Conservation (phyloP, 1,140 invertebrate species). For the Asbolus verrucosus region DNA sequence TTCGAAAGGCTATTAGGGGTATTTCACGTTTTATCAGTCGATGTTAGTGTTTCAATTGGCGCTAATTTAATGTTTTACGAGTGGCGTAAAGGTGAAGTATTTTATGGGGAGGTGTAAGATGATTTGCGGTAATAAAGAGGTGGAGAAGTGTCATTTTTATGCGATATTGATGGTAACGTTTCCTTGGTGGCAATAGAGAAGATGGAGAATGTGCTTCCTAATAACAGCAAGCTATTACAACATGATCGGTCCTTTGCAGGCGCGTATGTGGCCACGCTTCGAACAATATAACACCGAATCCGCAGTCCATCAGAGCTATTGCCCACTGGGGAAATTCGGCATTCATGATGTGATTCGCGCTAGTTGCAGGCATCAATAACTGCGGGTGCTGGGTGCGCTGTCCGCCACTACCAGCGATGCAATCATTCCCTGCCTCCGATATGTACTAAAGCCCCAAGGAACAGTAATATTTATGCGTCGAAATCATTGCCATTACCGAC, state of each 20-base stretch:
- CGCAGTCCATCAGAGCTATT: constrained; percentile 61
- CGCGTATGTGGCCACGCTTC: constrained; percentile 39
- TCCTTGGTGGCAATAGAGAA: constrained; percentile 40
- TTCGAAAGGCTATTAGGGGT: too few species aligned
- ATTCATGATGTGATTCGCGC: constrained; percentile 62
- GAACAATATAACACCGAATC: constrained; percentile 54
- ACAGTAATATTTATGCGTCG: constrained; percentile 48
- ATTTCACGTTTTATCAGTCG: too few species aligned
- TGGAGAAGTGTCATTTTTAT: constrained; percentile 40
- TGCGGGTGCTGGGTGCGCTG: constrained; percentile 48
- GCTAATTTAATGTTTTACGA: too few species aligned
- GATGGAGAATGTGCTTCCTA: constrained; percentile 41
- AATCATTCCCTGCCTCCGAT: constrained; percentile 54
- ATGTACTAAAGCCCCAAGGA: constrained; percentile 56
- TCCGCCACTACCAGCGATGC: constrained; percentile 47
- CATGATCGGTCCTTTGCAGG: constrained; percentile 40
- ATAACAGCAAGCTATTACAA: constrained; percentile 42
- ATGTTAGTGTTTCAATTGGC: too few species aligned
- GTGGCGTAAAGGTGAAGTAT: constrained; percentile 9
- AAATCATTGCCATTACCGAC: constrained; percentile 31
- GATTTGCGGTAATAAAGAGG: constrained; percentile 32
- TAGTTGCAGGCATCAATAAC: constrained; percentile 61
- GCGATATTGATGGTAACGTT: constrained; percentile 42
- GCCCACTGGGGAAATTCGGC: constrained; percentile 61
- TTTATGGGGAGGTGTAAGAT: constrained; percentile 3